Evolutionary conservation across 2,797 vertebrate genomes (phyloP).

Genomic region (Tapera naevia): DNA sequence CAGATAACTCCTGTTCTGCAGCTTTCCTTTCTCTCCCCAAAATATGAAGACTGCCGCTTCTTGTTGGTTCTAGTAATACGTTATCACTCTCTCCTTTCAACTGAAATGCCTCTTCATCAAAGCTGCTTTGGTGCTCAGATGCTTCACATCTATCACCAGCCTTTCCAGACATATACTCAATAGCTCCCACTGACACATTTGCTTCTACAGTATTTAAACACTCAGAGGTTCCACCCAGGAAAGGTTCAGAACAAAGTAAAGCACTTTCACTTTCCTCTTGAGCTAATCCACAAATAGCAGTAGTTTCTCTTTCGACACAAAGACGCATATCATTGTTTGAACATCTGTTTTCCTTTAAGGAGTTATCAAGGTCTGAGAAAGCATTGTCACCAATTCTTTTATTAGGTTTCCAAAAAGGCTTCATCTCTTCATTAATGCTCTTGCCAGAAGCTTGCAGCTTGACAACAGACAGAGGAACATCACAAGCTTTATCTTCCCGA

Average conservation of each 20-base stretch:
- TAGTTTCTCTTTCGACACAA: neutral
- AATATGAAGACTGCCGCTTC: neutral
- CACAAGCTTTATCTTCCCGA: conserved; percentile 23
- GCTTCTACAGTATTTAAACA: neutral
- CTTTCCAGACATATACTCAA: neutral
- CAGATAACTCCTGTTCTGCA: conserved; percentile 10
- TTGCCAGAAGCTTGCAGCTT: conserved; percentile 78
- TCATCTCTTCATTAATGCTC: conserved; percentile 83
- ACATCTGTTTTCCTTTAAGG: neutral
- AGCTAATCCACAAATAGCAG: neutral
- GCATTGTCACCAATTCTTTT: neutral
- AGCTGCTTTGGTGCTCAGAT: neutral
- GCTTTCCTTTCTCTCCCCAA: neutral
- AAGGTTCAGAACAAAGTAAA: neutral
- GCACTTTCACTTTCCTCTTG: neutral
- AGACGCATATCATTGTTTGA: neutral
- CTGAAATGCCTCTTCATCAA: neutral
- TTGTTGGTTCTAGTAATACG: neutral
- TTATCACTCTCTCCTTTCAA: neutral
- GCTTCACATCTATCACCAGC: neutral
- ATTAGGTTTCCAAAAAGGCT: conserved; percentile 72
- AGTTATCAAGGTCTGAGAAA: neutral
- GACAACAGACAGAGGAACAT: conserved; percentile 75
- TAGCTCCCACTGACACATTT: neutral
- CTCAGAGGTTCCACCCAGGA: neutral